Percentiles rank a stretch among this genome's conserved stretches.
Conservation (phyloP, 2,113 vertebrate species). For the Xenopus tropicalis region UCB_Xtro_10.0 CM004451.2:60001001-60001500, state of each 20-base stretch:
- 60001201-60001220: slow-evolving; percentile 58
- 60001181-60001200: slow-evolving; percentile 37
- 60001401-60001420: slow-evolving; percentile 23
- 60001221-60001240: slow-evolving; percentile 16
- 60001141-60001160: slow-evolving; percentile 70
- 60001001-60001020: slow-evolving; percentile 61
- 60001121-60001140: slow-evolving; percentile 39
- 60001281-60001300: slow-evolving; percentile 28
- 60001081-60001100: slow-evolving; percentile 58
- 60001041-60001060: slow-evolving; percentile 68
- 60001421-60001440: slow-evolving; percentile 25
- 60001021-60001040: slow-evolving; percentile 49
- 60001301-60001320: slow-evolving; percentile 28
- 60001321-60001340: slow-evolving; percentile 4
- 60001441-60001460: slow-evolving; percentile 18
- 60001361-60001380: slow-evolving; percentile 23
- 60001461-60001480: slow-evolving; percentile 16
- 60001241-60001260: slow-evolving; percentile 17
- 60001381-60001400: slow-evolving; percentile 8
- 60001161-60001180: slow-evolving; percentile 59
- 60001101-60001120: slow-evolving; percentile 62
- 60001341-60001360: slow-evolving; percentile 41
- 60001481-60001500: slow-evolving; percentile 1
- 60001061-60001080: slow-evolving; percentile 65
- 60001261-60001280: slow-evolving; percentile 27